These are phyloP conservation scores for Cylas formicarius DNA, from an alignment of 1,140 invertebrate species.

Conservation along the genomic window DNA sequence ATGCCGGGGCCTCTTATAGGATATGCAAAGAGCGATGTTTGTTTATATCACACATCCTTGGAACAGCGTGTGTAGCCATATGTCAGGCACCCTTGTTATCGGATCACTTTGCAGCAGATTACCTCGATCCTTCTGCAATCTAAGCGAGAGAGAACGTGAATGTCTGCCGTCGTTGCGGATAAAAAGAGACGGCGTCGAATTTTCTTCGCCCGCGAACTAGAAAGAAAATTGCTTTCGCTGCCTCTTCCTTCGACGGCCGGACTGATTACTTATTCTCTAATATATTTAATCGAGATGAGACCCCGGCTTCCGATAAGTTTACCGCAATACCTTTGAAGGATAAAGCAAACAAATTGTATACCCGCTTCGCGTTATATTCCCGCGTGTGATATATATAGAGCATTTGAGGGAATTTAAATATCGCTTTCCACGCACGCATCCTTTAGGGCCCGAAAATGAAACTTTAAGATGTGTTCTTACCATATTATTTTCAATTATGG, in stretches of 20 bases:
- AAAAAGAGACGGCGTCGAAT: conserved; percentile 23
- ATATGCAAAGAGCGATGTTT: conserved; percentile 39
- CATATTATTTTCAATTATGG: too few relatives aligned
- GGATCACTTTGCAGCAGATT: conserved; percentile 37
- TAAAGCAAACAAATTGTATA: too few relatives aligned
- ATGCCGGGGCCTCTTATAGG: conserved; percentile 27
- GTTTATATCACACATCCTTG: conserved; percentile 37
- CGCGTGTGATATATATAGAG: too few relatives aligned
- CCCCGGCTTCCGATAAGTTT: too few relatives aligned
- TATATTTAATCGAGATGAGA: conserved; percentile 28
- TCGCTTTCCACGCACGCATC: too few relatives aligned
- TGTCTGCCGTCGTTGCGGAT: background rate
- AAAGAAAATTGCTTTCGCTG: conserved; percentile 32
- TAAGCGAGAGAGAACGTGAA: conserved; percentile 21
- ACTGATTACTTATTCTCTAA: conserved; percentile 32
- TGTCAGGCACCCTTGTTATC: conserved; percentile 36
- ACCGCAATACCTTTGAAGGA: too few relatives aligned
- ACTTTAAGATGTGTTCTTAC: too few relatives aligned
- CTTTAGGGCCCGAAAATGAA: too few relatives aligned
- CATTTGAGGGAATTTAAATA: too few relatives aligned
- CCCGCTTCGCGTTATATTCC: too few relatives aligned
- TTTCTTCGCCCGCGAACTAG: conserved; percentile 33
- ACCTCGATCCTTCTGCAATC: conserved; percentile 34
- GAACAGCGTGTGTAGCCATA: conserved; percentile 38
- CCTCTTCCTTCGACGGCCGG: conserved; percentile 28